Evolutionary conservation across 2,888 invertebrate genomes (phyloP), one percentile per base, ranked within the genome.

Genomic region (Helicoverpa assulta): DNA sequence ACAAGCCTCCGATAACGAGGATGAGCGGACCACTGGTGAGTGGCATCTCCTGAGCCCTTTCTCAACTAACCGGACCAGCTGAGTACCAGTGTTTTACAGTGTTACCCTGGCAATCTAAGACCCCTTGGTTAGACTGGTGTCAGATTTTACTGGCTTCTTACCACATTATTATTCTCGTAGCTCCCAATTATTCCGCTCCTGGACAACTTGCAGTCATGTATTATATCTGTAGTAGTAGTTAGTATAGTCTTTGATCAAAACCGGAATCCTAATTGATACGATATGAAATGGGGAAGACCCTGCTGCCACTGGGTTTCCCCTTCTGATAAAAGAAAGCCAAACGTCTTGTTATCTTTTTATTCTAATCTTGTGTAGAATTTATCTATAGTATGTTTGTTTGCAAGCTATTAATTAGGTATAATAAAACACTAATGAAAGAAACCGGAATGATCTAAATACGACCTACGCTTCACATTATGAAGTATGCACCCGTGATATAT

Each of bases 1-100:
- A n/a, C 96, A 96, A 89, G 95, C 95, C 73, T 95, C 95, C 76
- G 96, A 96, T 81, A 96, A 93, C 84, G 96, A 96, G 89, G 96
- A 96, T 73, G 95, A 95, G 40, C 92, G 95, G 82, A 90, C 93
- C 78, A 89, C 85, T 77, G 90, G 91, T 85, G 29, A 55, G 57
- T 7, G 7, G 37, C 54, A 47, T 8, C 14, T 40, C 40, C 26
- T 26, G 26, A 26, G 26, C 26, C 26, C 4, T 26, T 26, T 2
- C 26, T 4, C 26, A 26, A 26, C 26, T 26, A 26, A 2, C 4
- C 2, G 26, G 4, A 4, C 4, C 26, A 26, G 4, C 26, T 26
- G 26, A 26, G 26, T 21, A 21, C 21, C 26, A 26, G 26, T 26
- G 26, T 26, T 26, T 26, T 26, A 26, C 26, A 26, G 4, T 2